Conservation (phyloP, 2,888 invertebrate species). For the Ichneumoninae sp. region DNA sequence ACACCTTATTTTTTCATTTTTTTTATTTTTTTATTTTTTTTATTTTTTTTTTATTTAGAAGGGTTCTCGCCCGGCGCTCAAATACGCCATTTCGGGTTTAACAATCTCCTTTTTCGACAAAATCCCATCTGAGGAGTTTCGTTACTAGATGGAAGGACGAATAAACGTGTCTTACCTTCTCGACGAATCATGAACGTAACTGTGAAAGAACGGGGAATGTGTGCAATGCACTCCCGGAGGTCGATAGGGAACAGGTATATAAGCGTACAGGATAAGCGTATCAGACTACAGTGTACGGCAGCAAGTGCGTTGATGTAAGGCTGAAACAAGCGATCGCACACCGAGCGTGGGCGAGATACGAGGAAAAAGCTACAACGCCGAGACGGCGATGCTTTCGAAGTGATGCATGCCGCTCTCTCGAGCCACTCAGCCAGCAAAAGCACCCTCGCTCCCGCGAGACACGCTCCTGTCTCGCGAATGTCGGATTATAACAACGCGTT, state of each 20-base stretch:
- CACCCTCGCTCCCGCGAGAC: conserved; percentile 44
- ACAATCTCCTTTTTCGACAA: no score
- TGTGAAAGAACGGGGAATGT: not conserved
- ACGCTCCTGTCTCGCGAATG: conserved; percentile 71
- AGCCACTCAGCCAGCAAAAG: conserved; percentile 69
- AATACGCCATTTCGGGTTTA: not conserved
- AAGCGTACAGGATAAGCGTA: not conserved
- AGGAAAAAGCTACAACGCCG: conserved; percentile 27
- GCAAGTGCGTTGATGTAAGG: conserved; percentile 24
- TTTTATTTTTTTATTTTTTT: no score
- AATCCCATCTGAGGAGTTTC: not conserved
- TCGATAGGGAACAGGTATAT: not conserved
- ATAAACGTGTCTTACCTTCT: not conserved
- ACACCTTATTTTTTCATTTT: not conserved
- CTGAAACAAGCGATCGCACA: conserved; percentile 33
- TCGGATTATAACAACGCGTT: conserved; percentile 72
- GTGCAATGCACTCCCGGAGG: not conserved
- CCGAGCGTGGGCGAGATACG: conserved; percentile 5
- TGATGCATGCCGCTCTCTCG: conserved; percentile 71
- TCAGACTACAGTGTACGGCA: not conserved
- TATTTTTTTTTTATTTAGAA: no score
- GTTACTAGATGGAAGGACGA: not conserved
- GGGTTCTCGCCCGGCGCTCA: no score
- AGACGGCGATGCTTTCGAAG: conserved; percentile 67
- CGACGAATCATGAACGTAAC: not conserved